Percentiles rank a stretch among this genome's conserved stretches.
Evolutionary conservation across 2,888 invertebrate species (phyloP).

Genomic region (Ennomos quercinarius): DNA sequence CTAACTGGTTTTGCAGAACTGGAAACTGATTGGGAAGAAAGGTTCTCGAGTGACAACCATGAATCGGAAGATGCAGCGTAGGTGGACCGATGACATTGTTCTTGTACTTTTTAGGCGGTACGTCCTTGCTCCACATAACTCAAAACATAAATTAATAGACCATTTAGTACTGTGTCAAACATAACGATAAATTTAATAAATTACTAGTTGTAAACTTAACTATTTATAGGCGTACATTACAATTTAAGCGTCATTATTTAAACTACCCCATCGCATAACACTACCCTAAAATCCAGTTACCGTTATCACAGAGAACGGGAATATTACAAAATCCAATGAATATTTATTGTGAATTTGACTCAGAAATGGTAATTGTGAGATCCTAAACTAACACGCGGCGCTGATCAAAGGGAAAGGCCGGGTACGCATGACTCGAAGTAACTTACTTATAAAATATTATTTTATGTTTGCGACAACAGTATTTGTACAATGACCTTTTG

Average conservation of each 20-base stretch:
- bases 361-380: slow-evolving; percentile 42
- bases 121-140: no score
- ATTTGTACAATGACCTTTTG: slow-evolving; percentile 23
- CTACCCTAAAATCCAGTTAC: slow-evolving; percentile 23
- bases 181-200: no score
- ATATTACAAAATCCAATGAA: slow-evolving; percentile 42
- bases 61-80: no score
- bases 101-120: no score
- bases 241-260: slow-evolving; percentile 13
- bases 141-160: no score
- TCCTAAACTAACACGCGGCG: slow-evolving; percentile 46
- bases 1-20: no score
- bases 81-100: no score
- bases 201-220: no score
- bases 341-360: slow-evolving; percentile 45
- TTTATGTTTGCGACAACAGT: slow-evolving; percentile 24
- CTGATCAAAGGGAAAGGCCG: slow-evolving; percentile 39
- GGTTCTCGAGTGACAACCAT: no score
- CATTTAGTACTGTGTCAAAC: no score
- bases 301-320: slow-evolving; percentile 29
- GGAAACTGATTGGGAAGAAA: no score
- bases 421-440: slow-evolving; percentile 18
- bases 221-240: slow-evolving; percentile 14
- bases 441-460: slow-evolving; percentile 31
- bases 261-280: slow-evolving; percentile 17